Conservation (phyloP, 2,113 vertebrate species). For the Hassar affinis region DNA sequence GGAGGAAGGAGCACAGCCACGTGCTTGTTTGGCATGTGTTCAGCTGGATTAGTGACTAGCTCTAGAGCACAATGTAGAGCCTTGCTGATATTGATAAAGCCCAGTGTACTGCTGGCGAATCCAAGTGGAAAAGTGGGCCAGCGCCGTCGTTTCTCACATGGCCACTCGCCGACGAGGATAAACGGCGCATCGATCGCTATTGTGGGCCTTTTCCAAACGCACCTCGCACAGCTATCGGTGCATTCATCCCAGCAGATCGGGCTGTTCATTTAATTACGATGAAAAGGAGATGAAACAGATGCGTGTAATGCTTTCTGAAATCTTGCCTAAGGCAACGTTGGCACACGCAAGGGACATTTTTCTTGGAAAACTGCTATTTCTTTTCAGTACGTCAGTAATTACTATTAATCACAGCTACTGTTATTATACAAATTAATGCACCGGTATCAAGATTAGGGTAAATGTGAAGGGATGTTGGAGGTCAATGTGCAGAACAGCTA, state of each 20-base stretch:
- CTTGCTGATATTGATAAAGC: constrained; percentile 21
- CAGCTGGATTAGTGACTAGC: constrained; percentile 11
- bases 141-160: constrained; percentile 20
- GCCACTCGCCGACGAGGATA: constrained; percentile 19
- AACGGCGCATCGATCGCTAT: constrained; percentile 43
- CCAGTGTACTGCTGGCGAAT: background rate
- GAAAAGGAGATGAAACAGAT: background rate
- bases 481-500: constrained; percentile 21
- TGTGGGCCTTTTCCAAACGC: constrained; percentile 2
- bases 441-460: background rate
- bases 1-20: constrained; percentile 8
- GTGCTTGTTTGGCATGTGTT: constrained; percentile 41
- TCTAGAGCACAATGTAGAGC: constrained; percentile 1
- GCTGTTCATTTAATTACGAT: background rate
- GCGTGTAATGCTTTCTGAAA: background rate
- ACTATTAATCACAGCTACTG: constrained; percentile 12
- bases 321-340: background rate
- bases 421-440: background rate
- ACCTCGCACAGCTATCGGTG: background rate
- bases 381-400: background rate
- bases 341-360: background rate
- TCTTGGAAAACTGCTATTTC: background rate
- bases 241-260: constrained; percentile 1
- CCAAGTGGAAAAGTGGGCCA: constrained; percentile 9
- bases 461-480: background rate